Percentiles rank a stretch among this genome's conserved stretches.
Evolutionary conservation across 2,888 invertebrate species (phyloP).

Genomic region (Andrena fulva): DNA sequence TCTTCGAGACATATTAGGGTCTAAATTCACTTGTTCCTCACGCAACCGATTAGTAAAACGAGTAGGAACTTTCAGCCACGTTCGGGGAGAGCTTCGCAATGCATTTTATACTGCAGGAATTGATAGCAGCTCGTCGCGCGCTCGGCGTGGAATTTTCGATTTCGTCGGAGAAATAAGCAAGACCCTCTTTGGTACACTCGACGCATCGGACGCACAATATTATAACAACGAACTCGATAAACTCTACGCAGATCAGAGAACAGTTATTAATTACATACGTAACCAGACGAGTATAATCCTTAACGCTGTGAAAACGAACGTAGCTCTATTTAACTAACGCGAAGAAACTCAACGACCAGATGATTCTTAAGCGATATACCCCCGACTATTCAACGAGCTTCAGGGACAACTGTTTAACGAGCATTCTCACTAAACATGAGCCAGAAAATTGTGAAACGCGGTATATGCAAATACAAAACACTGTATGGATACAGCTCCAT

Average conservation of each 20-base stretch:
- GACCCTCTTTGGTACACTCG: constrained; percentile 21
- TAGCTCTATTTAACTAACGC: not conserved
- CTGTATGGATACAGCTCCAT: constrained; percentile 18
- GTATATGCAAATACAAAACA: constrained; percentile 15
- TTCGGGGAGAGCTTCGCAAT: constrained; percentile 23
- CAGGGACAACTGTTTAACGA: constrained; percentile 3
- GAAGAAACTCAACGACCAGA: constrained; percentile 4
- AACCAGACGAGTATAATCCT: not conserved
- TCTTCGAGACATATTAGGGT: not conserved
- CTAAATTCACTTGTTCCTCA: constrained; percentile 64
- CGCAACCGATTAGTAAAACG: constrained; percentile 1
- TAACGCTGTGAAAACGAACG: constrained; percentile 7
- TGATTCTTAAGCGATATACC: constrained; percentile 14
- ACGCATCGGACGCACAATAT: constrained; percentile 1
- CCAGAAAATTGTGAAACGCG: constrained; percentile 19
- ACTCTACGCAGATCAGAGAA: constrained; percentile 3
- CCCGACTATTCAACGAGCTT: not conserved
- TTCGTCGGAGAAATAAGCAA: constrained; percentile 8
- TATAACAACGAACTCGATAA: constrained; percentile 23
- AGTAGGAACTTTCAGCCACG: constrained; percentile 12
- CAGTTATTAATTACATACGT: not conserved
- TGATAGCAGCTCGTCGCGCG: not conserved
- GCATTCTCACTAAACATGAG: constrained; percentile 6
- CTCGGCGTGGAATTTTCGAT: constrained; percentile 14
- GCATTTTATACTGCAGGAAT: constrained; percentile 5